Evolutionary conservation across 30 jellyfish, hydroid and myxozoan genomes (phyloP), one percentile per base, ranked within the genome.

Genomic region (Hydractinia symbiolongicarpus): DNA sequence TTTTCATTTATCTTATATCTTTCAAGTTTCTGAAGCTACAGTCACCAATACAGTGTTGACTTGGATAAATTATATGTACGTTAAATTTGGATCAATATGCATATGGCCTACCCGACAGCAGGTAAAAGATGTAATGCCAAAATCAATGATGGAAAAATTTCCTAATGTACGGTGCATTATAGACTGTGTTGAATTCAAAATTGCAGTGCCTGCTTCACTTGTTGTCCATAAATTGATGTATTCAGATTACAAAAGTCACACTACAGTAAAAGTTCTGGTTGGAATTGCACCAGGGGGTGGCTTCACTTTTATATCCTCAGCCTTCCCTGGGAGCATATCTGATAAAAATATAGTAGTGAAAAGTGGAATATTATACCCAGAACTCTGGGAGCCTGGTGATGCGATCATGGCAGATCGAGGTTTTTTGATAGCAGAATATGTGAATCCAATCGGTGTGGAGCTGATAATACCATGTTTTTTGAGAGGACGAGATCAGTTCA

Each of bases 231-330:
- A 58, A 58, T 58, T 58, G 19, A 58, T 58, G 69, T 58, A 58
- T 58, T 58, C 69, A 58, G 69, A 58, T 58, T 58, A 58, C 19
- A 58, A 58, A 58, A 58, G 69, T 58, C 19, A 58, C 69, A 16
- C 69, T 58, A 16, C 69, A 58, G 69, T 58, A 11, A 58, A 58
- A 58, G 69, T 58, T 58, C 69, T 58, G 69, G 69, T 58, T 58
- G 69, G 69, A 58, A 58, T n/a, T 58, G 69, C 69, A 58, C 69
- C 69, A 58, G 69, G 69, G 69, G 69, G 44, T 30, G 44, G 44
- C 44, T 30, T 30, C 44, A 30, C 44, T 30, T 30, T 30, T 30
- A 30, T 30, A 58, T 58, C 44, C 44, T n/a, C 44, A 30, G 44
- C 44, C 44, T 30, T 30, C 44, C 44, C 44, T 30, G 44, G 44